These are phyloP conservation scores for Lamellibrachia columna DNA, from an alignment of 2,888 invertebrate species.

Conservation along the genomic window DNA sequence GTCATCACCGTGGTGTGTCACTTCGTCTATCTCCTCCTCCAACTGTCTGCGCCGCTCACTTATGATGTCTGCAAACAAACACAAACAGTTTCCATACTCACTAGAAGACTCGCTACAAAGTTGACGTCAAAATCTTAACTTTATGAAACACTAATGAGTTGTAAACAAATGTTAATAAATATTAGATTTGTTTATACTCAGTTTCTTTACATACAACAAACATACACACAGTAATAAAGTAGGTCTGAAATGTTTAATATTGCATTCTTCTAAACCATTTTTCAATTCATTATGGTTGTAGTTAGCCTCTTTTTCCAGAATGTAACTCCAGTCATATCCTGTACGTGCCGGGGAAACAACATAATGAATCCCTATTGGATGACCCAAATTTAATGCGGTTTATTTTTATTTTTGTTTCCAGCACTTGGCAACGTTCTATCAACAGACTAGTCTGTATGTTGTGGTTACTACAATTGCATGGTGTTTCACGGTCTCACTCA, in stretches of 20 bases:
- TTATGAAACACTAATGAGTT: neutral
- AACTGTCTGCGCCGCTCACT: constrained; percentile 29
- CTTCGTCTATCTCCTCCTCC: constrained; percentile 37
- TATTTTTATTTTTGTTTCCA: neutral
- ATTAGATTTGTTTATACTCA: neutral
- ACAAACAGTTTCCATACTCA: neutral
- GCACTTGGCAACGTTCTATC: no score
- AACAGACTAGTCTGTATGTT: no score
- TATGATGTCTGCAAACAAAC: constrained; percentile 29
- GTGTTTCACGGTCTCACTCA: no score
- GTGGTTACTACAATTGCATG: no score
- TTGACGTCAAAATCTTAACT: neutral
- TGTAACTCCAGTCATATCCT: neutral
- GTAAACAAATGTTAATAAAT: constrained; percentile 16
- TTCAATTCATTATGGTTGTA: no score
- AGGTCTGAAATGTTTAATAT: no score
- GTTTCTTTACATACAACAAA: neutral
- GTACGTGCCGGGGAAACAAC: neutral
- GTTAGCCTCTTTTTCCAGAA: neutral
- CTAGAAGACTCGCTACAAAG: neutral
- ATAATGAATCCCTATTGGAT: neutral
- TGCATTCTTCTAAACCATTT: no score
- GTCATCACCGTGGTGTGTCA: constrained; percentile 28
- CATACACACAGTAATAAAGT: no score
- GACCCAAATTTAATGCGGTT: neutral